Evolutionary conservation across 2,113 vertebrate genomes (phyloP), one percentile per base, ranked within the genome.

Genomic region (Cervus canadensis): DNA sequence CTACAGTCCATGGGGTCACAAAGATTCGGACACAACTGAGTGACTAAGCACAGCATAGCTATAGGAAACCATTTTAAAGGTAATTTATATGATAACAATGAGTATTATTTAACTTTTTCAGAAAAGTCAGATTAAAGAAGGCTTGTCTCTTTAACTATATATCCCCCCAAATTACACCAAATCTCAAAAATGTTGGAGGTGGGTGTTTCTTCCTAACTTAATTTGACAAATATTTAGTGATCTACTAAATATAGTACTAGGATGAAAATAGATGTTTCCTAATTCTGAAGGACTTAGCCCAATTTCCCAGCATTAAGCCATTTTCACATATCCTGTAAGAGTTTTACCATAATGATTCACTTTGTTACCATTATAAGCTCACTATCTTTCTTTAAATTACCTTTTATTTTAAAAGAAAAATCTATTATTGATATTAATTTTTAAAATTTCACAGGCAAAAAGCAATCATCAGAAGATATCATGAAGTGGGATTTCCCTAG

Each of bases 331-430:
- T 67, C 33, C 28, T 45, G 26, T 0, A 8, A 78, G 48, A 67
- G 87, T 95, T 96, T 89, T 85, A 11, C n/a, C 30, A 60, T 60
- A 88, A 74, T 48, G 10, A 86, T n/a, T 4, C n/a, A 57, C 33
- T 79, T 74, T n/a, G 86, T 91, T 78, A 78, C 62, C 21, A n/a
- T 84, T 91, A 83, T 23, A 79, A n/a, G 21, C 50, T 81, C 85
- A 92, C 12, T 87, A 71, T 50, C 67, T 74, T 92, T 82, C 79
- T 78, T 95, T 95, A 87, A 92, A 92, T 81, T 87, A 64, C n/a
- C 40, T 81, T 96, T 81, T 45, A 54, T 74, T n/a, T 83, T 84
- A 78, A 89, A 91, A 96, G 28, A 62, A 93, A 83, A 54, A 28
- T 52, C 52, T 89, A 76, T 60, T 25, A 48, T 36, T 28, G 94